These are phyloP conservation scores for Rhynchomys soricoides DNA, from an alignment of 2,113 vertebrate species.

Conservation along the genomic window DNA sequence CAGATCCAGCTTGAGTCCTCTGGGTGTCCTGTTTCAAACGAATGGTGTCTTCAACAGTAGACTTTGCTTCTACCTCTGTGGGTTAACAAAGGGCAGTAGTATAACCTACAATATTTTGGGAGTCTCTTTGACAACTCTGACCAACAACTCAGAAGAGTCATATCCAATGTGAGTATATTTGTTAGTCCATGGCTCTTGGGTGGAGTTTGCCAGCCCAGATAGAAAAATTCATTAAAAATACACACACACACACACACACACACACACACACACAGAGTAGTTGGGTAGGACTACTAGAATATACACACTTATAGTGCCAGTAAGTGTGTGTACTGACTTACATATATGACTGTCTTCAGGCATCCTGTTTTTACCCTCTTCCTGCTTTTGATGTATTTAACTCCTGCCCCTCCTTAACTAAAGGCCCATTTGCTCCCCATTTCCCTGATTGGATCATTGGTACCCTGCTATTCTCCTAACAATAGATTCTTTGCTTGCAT, in stretches of 20 bases:
- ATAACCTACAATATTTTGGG: background rate
- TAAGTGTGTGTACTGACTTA: background rate
- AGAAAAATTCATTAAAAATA: background rate
- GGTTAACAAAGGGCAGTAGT: background rate
- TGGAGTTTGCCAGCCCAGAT: background rate
- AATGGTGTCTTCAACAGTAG: background rate
- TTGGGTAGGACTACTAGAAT: background rate
- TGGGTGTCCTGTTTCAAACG: background rate
- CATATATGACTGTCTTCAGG: background rate
- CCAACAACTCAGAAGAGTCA: background rate
- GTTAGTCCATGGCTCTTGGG: background rate
- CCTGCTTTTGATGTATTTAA: background rate
- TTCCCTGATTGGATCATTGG: background rate
- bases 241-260: background rate
- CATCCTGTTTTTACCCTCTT: background rate
- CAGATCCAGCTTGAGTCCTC: background rate
- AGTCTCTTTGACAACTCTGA: background rate
- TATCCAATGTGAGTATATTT: background rate
- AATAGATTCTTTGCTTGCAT: background rate
- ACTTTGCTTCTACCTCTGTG: background rate
- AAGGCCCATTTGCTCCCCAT: too few relatives aligned
- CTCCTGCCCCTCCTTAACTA: background rate
- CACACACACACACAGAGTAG: background rate
- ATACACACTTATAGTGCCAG: background rate
- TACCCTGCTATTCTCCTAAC: background rate